A percentile compares a stretch with the other conserved stretches of the same genome.
phyloP scores from a whole-genome alignment of 2,797 vertebrate species.

The Microhierax caerulescens region DNA sequence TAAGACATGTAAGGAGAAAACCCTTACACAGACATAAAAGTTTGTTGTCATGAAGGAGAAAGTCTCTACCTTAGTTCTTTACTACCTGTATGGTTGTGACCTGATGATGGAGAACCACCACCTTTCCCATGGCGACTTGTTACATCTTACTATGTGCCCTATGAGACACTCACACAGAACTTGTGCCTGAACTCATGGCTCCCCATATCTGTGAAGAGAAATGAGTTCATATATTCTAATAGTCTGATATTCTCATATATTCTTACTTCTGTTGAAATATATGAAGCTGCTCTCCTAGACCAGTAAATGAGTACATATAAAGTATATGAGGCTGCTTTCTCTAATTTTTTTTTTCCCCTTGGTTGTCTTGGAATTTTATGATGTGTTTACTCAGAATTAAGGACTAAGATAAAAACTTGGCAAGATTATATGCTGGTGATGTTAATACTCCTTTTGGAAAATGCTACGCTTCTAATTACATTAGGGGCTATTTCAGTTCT shows the following conservation, averaged over 20 bases:
- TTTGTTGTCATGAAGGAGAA: background rate
- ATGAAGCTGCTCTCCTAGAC: background rate
- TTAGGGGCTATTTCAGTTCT: background rate
- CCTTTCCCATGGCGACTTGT: background rate
- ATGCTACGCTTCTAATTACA: background rate
- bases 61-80: background rate
- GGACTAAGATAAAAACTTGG: background rate
- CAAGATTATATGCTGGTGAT: background rate
- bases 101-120: background rate
- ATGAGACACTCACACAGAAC: background rate
- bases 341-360: background rate
- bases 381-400: background rate
- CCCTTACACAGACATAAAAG: background rate
- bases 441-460: background rate
- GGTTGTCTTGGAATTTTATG: background rate
- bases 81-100: background rate
- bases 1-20: background rate
- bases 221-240: background rate
- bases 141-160: background rate
- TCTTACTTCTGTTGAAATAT: background rate
- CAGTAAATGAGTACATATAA: no score
- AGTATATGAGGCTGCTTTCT: background rate
- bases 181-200: background rate
- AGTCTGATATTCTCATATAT: background rate
- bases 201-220: background rate